Percentiles rank a stretch among this genome's conserved stretches.
Evolutionary conservation across 2,888 invertebrate genomes (phyloP).

Genomic region (Lumbricus terrestris): DNA sequence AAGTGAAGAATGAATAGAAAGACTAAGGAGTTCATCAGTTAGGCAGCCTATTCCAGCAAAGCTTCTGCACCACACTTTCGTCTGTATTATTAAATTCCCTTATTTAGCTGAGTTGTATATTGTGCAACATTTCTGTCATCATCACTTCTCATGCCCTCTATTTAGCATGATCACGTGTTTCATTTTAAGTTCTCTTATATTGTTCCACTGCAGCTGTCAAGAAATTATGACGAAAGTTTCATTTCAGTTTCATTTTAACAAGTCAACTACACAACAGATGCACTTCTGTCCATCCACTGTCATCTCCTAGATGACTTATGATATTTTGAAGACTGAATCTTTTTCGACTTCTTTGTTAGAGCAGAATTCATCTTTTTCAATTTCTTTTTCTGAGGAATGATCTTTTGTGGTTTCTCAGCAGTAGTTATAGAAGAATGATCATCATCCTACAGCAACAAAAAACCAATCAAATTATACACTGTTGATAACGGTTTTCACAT

Average conservation of each 20-base stretch:
- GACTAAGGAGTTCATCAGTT: too few species aligned
- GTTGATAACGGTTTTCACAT: not conserved
- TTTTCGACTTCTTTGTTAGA: not conserved
- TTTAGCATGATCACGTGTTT: not conserved
- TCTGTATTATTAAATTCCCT: not conserved
- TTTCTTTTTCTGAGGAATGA: not conserved
- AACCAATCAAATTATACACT: not conserved
- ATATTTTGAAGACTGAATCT: not conserved
- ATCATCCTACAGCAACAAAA: not conserved
- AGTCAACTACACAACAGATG: not conserved
- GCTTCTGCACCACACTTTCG: too few species aligned
- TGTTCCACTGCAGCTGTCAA: not conserved
- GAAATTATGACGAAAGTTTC: not conserved
- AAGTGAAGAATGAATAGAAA: too few species aligned
- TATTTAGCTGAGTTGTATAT: not conserved
- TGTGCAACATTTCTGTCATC: not conserved
- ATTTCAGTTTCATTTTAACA: not conserved
- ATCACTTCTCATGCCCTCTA: not conserved
- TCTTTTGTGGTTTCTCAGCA: not conserved
- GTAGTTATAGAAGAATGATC: not conserved
- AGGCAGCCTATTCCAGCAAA: too few species aligned
- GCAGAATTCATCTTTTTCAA: not conserved
- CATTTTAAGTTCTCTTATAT: not conserved
- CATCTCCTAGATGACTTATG: not conserved
- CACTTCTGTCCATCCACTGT: not conserved